These are phyloP conservation scores for Chloropsis cyanopogon DNA, from an alignment of 2,113 vertebrate genomes.

Conservation along the genomic window DNA sequence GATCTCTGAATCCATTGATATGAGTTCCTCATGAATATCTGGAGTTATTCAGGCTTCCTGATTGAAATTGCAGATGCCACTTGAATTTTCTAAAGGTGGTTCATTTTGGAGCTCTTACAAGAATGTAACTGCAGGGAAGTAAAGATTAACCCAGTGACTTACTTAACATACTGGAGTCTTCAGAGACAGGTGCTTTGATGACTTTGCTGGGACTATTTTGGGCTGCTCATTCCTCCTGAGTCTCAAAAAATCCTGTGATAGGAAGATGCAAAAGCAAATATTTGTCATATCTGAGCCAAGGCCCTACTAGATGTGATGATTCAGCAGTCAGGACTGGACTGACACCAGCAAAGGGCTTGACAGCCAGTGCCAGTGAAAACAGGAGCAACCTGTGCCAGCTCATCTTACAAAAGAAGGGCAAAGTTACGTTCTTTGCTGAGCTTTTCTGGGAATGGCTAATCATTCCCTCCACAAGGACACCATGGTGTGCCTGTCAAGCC, in stretches of 20 bases:
- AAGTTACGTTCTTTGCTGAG: background rate
- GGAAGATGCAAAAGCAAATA: conserved; percentile 22
- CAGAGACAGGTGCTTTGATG: background rate
- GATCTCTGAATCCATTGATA: background rate
- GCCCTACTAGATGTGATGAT: background rate
- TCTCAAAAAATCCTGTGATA: background rate
- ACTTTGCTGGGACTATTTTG: background rate
- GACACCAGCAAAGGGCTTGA: background rate
- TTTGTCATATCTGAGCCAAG: background rate
- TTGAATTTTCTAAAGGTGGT: background rate
- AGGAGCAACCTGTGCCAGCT: background rate
- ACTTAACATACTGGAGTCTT: background rate
- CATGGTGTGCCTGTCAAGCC: background rate
- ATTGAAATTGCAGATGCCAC: background rate
- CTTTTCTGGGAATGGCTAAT: conserved; percentile 23
- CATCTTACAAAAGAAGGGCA: conserved; percentile 30
- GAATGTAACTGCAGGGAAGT: background rate
- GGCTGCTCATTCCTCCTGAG: background rate
- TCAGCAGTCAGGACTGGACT: background rate
- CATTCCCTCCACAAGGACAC: conserved; percentile 5
- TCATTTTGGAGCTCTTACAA: background rate
- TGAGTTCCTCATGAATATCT: background rate
- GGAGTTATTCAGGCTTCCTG: background rate
- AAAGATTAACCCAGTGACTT: background rate
- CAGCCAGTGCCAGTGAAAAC: background rate